These are phyloP conservation scores for Piezodorus guildinii DNA, from an alignment of 1,140 invertebrate species.

Conservation along the genomic window DNA sequence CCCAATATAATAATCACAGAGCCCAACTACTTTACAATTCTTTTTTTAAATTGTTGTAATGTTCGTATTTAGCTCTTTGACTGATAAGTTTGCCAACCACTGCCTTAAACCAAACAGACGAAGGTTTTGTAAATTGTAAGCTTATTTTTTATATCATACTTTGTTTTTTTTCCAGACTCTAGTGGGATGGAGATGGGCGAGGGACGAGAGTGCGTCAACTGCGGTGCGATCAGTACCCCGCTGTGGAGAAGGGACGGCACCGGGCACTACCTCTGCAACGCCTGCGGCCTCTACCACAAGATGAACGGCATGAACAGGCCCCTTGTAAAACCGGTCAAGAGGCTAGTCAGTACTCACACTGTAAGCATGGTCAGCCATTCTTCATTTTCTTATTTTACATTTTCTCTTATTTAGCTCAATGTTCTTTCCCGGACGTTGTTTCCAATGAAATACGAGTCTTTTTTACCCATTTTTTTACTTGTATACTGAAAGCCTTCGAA, in stretches of 20 bases:
- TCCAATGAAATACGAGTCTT: no score
- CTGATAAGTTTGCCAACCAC: no score
- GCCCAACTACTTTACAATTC: no score
- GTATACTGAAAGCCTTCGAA: no score
- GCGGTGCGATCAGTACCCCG: constrained; percentile 88
- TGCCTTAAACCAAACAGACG: no score
- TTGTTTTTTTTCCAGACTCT: no score
- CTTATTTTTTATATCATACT: no score
- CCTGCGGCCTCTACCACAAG: constrained; percentile 91
- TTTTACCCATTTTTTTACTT: no score
- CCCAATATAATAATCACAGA: no score
- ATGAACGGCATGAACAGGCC: constrained; percentile 90
- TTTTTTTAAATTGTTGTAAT: no score
- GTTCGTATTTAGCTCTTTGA: no score
- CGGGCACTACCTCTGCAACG: constrained; percentile 96
- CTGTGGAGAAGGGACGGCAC: constrained; percentile 91
- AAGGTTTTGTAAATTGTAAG: no score
- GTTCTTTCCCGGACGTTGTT: not conserved
- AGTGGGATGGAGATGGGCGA: constrained; percentile 73
- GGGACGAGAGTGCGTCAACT: constrained; percentile 92
- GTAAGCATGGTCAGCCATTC: constrained; percentile 11
- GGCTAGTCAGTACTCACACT: constrained; percentile 58
- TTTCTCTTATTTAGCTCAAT: not conserved
- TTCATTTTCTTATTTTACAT: not conserved
- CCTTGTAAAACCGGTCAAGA: constrained; percentile 76